A percentile compares a stretch with the other conserved stretches of the same genome.
Conservation (phyloP, 2,888 invertebrate genomes). For the Campoplex capitator region DNA sequence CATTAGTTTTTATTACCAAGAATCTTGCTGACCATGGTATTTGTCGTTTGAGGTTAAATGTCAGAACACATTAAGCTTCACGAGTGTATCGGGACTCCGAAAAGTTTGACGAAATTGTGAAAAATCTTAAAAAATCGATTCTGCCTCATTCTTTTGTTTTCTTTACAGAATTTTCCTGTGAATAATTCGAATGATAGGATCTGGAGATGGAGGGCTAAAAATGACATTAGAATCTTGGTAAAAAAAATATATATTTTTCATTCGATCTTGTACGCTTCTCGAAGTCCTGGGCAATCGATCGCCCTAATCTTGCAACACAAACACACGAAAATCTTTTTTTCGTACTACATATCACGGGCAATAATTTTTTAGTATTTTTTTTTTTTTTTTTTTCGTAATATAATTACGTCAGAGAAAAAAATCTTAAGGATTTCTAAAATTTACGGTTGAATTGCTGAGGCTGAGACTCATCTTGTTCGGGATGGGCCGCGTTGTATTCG, state of each 20-base stretch:
- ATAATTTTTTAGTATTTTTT: background rate
- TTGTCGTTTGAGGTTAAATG: background rate
- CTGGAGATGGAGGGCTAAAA: background rate
- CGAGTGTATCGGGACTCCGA: background rate
- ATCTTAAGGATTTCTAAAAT: conserved; percentile 8
- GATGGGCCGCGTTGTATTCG: conserved; percentile 65
- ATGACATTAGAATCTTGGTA: background rate
- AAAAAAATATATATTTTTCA: conserved; percentile 54
- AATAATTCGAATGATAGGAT: background rate
- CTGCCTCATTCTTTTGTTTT: background rate
- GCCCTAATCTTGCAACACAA: background rate
- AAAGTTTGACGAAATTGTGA: background rate
- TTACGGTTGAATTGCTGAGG: conserved; percentile 22
- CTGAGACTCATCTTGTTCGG: conserved; percentile 50
- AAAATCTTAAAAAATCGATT: background rate
- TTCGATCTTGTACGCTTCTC: conserved; percentile 24
- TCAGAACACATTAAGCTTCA: background rate
- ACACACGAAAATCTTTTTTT: background rate
- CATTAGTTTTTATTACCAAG: conserved; percentile 6
- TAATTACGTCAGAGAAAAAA: background rate
- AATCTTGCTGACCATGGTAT: background rate
- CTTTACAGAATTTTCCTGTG: background rate
- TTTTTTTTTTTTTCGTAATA: background rate
- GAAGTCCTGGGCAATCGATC: background rate
- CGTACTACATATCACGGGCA: background rate